Evolutionary conservation across 1,140 invertebrate genomes (phyloP), one percentile per base, ranked within the genome.

Genomic region (Ylistrum balloti): DNA sequence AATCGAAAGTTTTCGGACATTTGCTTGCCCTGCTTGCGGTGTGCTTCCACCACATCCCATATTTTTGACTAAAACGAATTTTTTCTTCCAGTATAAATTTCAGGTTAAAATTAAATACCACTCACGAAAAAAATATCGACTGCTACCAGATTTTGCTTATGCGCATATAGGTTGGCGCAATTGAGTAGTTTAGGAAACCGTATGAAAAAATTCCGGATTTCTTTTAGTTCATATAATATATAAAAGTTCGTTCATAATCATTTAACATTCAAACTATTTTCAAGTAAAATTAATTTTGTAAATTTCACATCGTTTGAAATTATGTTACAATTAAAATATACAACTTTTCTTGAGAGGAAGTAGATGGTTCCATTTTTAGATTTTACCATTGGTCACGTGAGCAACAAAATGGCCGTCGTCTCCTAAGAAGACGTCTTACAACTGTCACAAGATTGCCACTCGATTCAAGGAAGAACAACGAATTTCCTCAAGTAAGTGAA

Each of bases 381-480:
- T 28, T 74, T 74, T 74, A 74, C n/a, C 56, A 74, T 74, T 28
- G 56, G 56, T 74, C 56, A 74, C 56, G 56, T 74, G 56, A 74
- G 56, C 56, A 74, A 74, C 56, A 74, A 74, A 74, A 74, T 74
- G 56, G 56, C 56, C 56, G 56, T 74, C 22, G 56, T 74, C 56
- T 74, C 28, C 0, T 74, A n/a, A 74, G 56, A 5, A 28, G 56
- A 74, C 56, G 56, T 74, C 56, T 74, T 74, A 17, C 17, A n/a
- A 74, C 56, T 28, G 22, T 28, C 56, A 74, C 20, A 28, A n/a
- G 56, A 74, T 74, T 74, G 22, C n/a, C 9, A 3, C 56, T 11
- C n/a, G 17, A 74, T 28, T 7, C 56, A 74, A 74, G 56, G n/a
- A 74, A 74, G n/a, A 17, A 74, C 56, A 28, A 17, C 56, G 56